phyloP scores from a whole-genome alignment of 2,113 vertebrate genomes.

The Oenanthe melanoleuca region DNA sequence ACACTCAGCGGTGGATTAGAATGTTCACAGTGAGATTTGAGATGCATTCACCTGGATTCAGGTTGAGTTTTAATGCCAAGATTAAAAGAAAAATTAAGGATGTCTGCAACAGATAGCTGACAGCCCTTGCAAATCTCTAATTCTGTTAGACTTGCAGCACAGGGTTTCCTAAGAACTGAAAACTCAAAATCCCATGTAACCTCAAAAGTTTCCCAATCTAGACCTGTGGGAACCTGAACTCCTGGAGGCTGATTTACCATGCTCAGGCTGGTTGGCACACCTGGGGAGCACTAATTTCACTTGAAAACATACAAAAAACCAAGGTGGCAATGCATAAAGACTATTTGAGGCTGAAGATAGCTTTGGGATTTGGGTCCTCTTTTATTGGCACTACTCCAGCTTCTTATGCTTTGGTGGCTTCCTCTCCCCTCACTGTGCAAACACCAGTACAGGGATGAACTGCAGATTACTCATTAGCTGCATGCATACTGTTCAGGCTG shows the following conservation, averaged over 20 bases:
- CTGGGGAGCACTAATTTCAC: not conserved
- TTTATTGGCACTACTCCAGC: not conserved
- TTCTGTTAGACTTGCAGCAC: not conserved
- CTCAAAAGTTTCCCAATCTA: not conserved
- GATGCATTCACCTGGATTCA: not conserved
- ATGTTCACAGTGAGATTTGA: not conserved
- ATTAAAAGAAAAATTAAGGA: not conserved
- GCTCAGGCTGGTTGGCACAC: not conserved
- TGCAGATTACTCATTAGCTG: not conserved
- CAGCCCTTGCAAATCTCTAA: not conserved
- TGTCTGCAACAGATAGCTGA: not conserved
- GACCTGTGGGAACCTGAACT: not conserved
- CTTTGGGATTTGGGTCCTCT: not conserved
- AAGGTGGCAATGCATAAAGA: not conserved
- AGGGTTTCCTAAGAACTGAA: not conserved
- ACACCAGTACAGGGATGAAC: not conserved
- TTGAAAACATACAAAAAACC: not conserved
- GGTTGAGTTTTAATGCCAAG: not conserved
- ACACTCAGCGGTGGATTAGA: not conserved
- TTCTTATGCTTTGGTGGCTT: not conserved
- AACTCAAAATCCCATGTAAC: rapidly evolving
- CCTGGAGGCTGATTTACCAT: not conserved
- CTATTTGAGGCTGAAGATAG: not conserved
- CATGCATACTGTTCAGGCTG: not conserved
- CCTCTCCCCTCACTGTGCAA: not conserved